Evolutionary conservation across 2,113 vertebrate species (phyloP), one percentile per base, ranked within the genome.

Genomic region (Triplophysa tibetana): DNA sequence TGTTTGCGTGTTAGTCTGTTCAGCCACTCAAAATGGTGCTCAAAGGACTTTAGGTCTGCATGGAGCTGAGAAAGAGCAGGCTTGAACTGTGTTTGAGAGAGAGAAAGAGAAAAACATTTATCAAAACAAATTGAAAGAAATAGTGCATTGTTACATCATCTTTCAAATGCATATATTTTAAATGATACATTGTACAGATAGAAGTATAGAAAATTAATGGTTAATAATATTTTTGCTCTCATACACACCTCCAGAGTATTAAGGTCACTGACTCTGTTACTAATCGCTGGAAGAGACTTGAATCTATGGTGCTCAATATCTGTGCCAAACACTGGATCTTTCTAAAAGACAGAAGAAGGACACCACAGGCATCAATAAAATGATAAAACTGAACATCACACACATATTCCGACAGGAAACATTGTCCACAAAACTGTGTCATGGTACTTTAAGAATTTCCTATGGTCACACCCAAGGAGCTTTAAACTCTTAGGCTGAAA

Each of bases 1-100:
- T 93, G 92, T 81, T 88, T 93, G 85, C 90, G 90, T n/a, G 91
- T 90, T 17, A 90, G 87, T 78, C 33, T 88, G 88, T 88, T 93
- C 58, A 93, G 87, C 93, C 93, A 93, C 80, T 93, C 92, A 60
- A 93, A 93, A 87, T 94, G 92, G 77, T 92, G 90, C 88, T 93
- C 91, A 14, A 93, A 94, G 43, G 89, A 85, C 85, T 91, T 92
- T 72, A 94, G 86, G 86, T 93, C 92, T 0, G 90, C 81, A n/a
- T 93, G 91, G 69, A 94, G 91, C 88, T 93, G 91, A 54, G 92
- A 88, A 50, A 94, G 91, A 13, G 92, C 93, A 81, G 90, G 86
- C 84, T 91, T 94, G 83, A 93, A 75, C 93, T 94, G 85, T 43
- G 82, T 83, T 81, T 70, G 79, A 81, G 52, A 88, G 67, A 86